Conservation (phyloP, 2,888 invertebrate genomes). For the Pandemis heparana region DNA sequence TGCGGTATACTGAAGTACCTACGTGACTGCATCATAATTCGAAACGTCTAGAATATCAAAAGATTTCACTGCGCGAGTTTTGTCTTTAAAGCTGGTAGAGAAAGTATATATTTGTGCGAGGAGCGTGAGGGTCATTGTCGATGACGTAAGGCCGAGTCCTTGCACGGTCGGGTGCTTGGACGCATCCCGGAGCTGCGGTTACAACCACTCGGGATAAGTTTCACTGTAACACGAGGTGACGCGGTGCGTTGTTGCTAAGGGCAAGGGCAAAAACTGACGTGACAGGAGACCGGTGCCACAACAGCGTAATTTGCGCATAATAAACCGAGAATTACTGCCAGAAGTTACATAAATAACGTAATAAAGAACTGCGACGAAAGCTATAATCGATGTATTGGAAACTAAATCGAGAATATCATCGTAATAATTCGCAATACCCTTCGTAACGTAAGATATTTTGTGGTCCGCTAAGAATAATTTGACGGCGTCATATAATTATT, state of each 20-base stretch:
- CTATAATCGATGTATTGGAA: background rate
- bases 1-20: slow-evolving; percentile 36
- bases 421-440: background rate
- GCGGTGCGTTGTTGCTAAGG: slow-evolving; percentile 70
- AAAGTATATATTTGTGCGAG: slow-evolving; percentile 53
- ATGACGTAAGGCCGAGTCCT: slow-evolving; percentile 77
- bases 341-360: slow-evolving; percentile 5
- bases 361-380: slow-evolving; percentile 10
- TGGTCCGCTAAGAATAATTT: slow-evolving; percentile 17
- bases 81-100: slow-evolving; percentile 50
- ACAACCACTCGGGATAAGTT: slow-evolving; percentile 78
- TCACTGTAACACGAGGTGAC: slow-evolving; percentile 72
- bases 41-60: slow-evolving; percentile 34
- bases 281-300: slow-evolving; percentile 3
- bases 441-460: slow-evolving; percentile 12
- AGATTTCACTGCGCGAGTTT: slow-evolving; percentile 49
- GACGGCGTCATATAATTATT: slow-evolving; percentile 14
- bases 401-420: slow-evolving; percentile 6
- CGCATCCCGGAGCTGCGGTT: slow-evolving; percentile 78
- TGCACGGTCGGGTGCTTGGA: slow-evolving; percentile 77
- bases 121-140: slow-evolving; percentile 57
- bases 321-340: slow-evolving; percentile 6
- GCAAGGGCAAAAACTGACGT: slow-evolving; percentile 54
- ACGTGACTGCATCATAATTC: slow-evolving; percentile 40
- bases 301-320: slow-evolving; percentile 10